A percentile compares a stretch with the other conserved stretches of the same genome.
phyloP scores from a whole-genome alignment of 2,888 invertebrate species.

The Chesias legatella region DNA sequence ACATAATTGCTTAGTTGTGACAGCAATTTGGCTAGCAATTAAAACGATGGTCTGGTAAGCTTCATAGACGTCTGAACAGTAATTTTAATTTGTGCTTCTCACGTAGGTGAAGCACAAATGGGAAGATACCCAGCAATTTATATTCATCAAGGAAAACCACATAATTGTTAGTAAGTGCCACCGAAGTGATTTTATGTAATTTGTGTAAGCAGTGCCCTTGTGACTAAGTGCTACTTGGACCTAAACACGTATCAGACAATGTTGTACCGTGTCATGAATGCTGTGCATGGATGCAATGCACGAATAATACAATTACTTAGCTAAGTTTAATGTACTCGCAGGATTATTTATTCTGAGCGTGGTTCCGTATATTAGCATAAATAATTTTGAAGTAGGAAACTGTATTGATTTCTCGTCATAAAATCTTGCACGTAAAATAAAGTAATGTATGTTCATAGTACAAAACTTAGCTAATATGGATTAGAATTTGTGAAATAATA shows the following conservation, averaged over 20 bases:
- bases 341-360: not conserved
- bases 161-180: constrained; percentile 48
- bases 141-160: constrained; percentile 56
- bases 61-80: no score
- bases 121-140: constrained; percentile 44
- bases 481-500: no score
- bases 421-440: no score
- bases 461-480: no score
- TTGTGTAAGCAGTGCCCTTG: constrained; percentile 62
- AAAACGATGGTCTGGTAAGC: no score
- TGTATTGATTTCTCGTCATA: no score
- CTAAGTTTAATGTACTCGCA: not conserved
- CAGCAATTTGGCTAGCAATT: constrained; percentile 29
- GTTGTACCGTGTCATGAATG: no score
- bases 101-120: constrained; percentile 44
- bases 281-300: constrained; percentile 6
- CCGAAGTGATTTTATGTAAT: constrained; percentile 56
- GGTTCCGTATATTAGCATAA: not conserved
- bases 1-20: no score
- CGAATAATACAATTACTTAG: not conserved
- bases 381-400: no score
- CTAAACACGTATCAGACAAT: constrained; percentile 4
- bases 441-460: no score
- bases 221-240: constrained; percentile 14
- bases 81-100: constrained; percentile 12